A percentile compares a stretch with the other conserved stretches of the same genome.
These are phyloP conservation scores for Lutraria lutraria DNA, from an alignment of 2,888 invertebrate genomes.

Conservation along the genomic window DNA sequence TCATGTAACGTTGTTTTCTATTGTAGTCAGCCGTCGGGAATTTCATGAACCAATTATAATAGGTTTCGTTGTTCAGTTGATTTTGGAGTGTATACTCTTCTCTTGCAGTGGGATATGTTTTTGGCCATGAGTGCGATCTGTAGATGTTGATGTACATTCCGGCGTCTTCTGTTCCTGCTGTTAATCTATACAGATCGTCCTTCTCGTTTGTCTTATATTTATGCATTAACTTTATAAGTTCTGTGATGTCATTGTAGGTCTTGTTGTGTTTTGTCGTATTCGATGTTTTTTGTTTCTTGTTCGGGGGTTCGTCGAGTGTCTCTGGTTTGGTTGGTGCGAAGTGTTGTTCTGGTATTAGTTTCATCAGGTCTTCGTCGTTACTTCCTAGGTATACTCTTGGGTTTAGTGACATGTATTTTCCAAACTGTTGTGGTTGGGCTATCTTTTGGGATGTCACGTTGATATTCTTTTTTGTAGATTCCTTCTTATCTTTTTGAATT, in stretches of 20 bases:
- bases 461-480: not conserved
- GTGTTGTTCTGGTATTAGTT: not conserved
- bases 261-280: not conserved
- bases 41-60: constrained; percentile 16
- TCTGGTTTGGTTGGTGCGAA: too few relatives aligned
- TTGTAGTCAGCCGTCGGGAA: not conserved
- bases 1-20: not conserved
- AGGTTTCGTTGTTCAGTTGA: not conserved
- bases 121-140: not conserved
- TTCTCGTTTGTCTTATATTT: not conserved
- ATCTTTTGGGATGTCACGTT: not conserved
- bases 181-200: not conserved
- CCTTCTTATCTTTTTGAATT: not conserved
- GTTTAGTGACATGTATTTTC: not conserved
- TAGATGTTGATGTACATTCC: not conserved
- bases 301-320: not conserved
- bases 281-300: not conserved
- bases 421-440: not conserved
- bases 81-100: not conserved
- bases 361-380: not conserved
- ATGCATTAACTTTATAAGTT: not conserved
- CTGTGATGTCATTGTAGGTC: not conserved
- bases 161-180: not conserved
- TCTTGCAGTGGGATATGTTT: not conserved
- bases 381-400: not conserved